Evolutionary conservation across 2,888 invertebrate genomes (phyloP), one percentile per base, ranked within the genome.

Genomic region (Vandiemenella viatica): DNA sequence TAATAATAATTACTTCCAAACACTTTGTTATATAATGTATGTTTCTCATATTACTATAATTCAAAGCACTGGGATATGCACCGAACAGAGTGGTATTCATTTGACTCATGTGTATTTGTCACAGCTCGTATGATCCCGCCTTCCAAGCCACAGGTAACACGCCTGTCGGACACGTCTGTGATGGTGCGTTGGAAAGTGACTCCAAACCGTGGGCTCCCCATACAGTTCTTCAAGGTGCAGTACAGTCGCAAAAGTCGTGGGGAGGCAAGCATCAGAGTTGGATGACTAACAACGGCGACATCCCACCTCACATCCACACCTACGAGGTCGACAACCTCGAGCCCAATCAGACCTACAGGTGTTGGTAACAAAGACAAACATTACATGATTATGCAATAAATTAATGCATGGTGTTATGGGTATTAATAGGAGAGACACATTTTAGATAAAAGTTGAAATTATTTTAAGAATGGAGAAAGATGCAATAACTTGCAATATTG

Each of bases 131-230:
- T 93, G 77, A 79, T 90, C 44, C 92, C 92, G 0, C 93, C 95
- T 0, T 82, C 85, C 1, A 79, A 78, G 17, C 95, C 95, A 0
- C 85, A 83, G 58, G 82, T 96, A 37, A 86, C 88, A 0, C 76
- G 91, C 19, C 68, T 92, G 45, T 83, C 86, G 0, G 92, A 95
- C 59, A 81, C 86, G 41, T 86, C 91, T 8, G 93, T 93, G 1
- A 90, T 92, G 83, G 82, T 95, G 10, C 77, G 89, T 22, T 96
- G 95, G 95, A 73, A 74, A 13, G 85, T 90, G 0, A 83, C 86
- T 0, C 73, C 76, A 18, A 87, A 89, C 61, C 79, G 78, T 43
- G 92, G 92, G 0, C 67, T 93, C 18, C 75, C 81, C 1, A 91
- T 95, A 58, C 75, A 76, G 57, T 92, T 92, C 64, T 95, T 90